A percentile compares a stretch with the other conserved stretches of the same genome.
These are phyloP conservation scores for Anisognathus igniventris DNA, from an alignment of 2,797 vertebrate species.

Conservation along the genomic window DNA sequence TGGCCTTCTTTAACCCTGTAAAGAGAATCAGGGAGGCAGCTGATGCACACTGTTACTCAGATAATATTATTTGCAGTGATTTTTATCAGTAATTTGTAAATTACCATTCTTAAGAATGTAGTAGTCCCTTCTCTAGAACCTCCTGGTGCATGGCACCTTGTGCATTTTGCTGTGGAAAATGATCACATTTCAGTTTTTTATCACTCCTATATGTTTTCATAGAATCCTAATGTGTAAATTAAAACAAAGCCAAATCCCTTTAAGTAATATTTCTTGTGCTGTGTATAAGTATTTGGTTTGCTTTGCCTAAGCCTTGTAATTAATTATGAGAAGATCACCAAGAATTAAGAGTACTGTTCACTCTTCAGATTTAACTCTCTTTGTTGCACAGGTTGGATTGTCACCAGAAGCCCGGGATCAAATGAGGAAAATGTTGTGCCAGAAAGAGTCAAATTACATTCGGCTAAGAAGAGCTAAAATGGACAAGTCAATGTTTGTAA, in stretches of 20 bases:
- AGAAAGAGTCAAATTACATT: constrained; percentile 99
- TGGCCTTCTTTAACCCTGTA: neutral
- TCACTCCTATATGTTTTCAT: constrained; percentile 38
- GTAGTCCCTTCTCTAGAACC: neutral
- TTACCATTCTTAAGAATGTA: neutral
- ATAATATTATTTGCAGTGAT: neutral
- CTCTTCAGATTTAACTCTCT: constrained; percentile 43
- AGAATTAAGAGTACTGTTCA: constrained; percentile 35
- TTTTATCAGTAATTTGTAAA: neutral
- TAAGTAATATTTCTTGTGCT: constrained; percentile 28
- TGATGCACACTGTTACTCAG: neutral
- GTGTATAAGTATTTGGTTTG: constrained; percentile 54
- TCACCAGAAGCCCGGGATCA: constrained; percentile 95
- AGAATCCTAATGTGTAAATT: constrained; percentile 60
- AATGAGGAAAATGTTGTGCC: constrained; percentile 98
- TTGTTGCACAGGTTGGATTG: constrained; percentile 87
- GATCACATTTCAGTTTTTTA: constrained; percentile 46
- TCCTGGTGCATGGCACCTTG: constrained; percentile 55
- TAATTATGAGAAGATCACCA: neutral
- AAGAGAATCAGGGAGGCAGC: neutral
- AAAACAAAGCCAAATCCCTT: neutral
- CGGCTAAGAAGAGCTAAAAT: constrained; percentile 96
- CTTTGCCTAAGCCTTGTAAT: constrained; percentile 39
- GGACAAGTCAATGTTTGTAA: constrained; percentile 98
- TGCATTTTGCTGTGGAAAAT: constrained; percentile 55